Percentiles rank a stretch among this genome's conserved stretches.
Evolutionary conservation across 2,888 invertebrate species (phyloP).

Genomic region (Mythimna albipuncta): DNA sequence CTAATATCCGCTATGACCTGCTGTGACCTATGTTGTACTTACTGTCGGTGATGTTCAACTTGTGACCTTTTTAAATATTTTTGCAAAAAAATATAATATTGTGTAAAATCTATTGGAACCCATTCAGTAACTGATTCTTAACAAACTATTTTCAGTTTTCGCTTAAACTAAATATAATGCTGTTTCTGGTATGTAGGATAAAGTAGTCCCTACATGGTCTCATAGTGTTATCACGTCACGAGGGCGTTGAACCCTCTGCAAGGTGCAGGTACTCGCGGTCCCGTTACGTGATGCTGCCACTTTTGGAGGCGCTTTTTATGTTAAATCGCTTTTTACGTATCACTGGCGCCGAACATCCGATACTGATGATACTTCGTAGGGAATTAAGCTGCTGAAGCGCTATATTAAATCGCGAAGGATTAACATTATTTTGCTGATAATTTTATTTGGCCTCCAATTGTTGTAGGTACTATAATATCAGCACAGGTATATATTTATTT

Average conservation of each 20-base stretch:
- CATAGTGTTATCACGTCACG: conserved; percentile 33
- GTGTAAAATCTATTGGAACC: too few species aligned
- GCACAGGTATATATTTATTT: too few species aligned
- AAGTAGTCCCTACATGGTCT: conserved; percentile 9
- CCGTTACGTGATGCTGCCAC: conserved; percentile 61
- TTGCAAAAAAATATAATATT: too few species aligned
- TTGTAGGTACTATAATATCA: too few species aligned
- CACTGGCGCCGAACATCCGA: conserved; percentile 58
- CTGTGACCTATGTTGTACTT: too few species aligned
- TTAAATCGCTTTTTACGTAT: conserved; percentile 55
- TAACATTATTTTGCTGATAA: background rate
- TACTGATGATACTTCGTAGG: conserved; percentile 14
- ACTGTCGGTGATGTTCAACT: too few species aligned
- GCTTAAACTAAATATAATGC: too few species aligned
- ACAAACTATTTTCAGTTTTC: too few species aligned
- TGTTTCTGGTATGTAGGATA: background rate
- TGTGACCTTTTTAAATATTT: too few species aligned
- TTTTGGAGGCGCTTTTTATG: conserved; percentile 56
- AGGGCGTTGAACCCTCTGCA: conserved; percentile 50
- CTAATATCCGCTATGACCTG: too few species aligned
- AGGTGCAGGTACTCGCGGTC: conserved; percentile 54
- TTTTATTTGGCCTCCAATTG: too few species aligned
- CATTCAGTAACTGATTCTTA: too few species aligned
- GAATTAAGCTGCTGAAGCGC: conserved; percentile 49
- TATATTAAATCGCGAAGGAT: background rate